Evolutionary conservation across 1,140 invertebrate genomes (phyloP), one percentile per base, ranked within the genome.

Genomic region (Caenorhabditis brenneri): DNA sequence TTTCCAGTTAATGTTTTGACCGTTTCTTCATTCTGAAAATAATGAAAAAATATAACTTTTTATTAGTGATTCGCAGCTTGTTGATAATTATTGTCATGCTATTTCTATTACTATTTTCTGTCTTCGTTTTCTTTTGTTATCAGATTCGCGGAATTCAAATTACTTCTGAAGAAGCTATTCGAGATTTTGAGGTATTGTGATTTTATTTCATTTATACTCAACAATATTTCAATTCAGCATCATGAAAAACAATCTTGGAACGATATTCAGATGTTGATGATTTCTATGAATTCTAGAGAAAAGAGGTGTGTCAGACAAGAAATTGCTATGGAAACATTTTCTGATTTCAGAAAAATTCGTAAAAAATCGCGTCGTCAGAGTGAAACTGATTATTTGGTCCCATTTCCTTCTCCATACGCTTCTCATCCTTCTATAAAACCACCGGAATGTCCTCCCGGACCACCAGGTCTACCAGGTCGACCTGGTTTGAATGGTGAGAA

Each of bases 321-420:
- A 22, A 12, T 42, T 4, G 10, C 0, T 74, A 19, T 24, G 0
- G 15, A 42, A 36, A 19, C 1, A 22, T 42, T 16, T 24, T 33
- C 0, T 80, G 0, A 15, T 51, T 80, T 9, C 48, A 80, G 79
- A 53, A 80, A 29, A 55, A 31, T 15, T 12, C 79, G 27, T 2
- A 53, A 55, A 53, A 80, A 53, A 22, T 39, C 46, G 10, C 79
- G 79, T 46, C 65, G 65, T 42, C 65, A 74, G 2, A 42, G 22
- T 36, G 58, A 65, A 3, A 65, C 19, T 7, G 36, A 74, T 9
- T 74, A 74, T 42, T 15, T 74, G 9, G 36, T 42, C 5, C 1
- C 33, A n/a, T 42, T 74, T 24, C 65, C 65, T n/a, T 42, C 65
- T 12, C 36, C 65, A 24, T 55, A 27, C 27, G 53, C 53, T 1